phyloP scores from a whole-genome alignment of 2,797 vertebrate genomes.

The Thalassophryne amazonica region DNA sequence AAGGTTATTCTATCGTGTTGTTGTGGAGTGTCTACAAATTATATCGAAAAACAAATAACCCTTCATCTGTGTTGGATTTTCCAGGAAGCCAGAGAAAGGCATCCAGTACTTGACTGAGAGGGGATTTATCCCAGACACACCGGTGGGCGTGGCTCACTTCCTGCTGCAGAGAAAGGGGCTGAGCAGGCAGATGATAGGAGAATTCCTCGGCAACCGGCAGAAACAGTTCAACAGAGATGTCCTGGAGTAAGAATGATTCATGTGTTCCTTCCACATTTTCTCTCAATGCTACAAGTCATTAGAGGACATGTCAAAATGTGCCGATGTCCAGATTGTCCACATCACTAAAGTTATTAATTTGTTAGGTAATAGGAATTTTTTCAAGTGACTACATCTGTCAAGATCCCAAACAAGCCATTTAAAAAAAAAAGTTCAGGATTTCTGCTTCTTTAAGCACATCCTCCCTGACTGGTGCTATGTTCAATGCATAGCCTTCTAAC shows the following conservation, averaged over 20 bases:
- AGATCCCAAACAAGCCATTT: no score
- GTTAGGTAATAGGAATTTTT: no score
- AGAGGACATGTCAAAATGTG: not conserved
- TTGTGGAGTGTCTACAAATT: no score
- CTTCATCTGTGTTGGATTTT: slow-evolving; percentile 6
- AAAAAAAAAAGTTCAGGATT: no score
- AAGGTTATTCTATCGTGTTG: no score
- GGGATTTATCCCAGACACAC: slow-evolving; percentile 94
- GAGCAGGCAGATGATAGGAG: slow-evolving; percentile 97
- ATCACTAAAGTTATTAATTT: no score
- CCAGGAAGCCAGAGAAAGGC: slow-evolving; percentile 95
- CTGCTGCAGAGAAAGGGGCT: slow-evolving; percentile 96
- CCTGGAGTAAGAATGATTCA: slow-evolving; percentile 85
- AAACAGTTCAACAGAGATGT: slow-evolving; percentile 98
- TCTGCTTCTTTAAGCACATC: no score
- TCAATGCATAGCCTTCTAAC: no score
- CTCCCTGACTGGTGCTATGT: no score
- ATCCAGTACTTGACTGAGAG: slow-evolving; percentile 94
- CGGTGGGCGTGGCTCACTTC: slow-evolving; percentile 95
- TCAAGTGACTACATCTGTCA: no score
- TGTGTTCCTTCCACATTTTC: not conserved
- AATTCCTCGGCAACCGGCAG: slow-evolving; percentile 95
- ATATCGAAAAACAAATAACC: no score
- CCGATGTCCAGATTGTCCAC: no score
- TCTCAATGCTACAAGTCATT: not conserved